Conservation (phyloP, 2,797 vertebrate species). For the Enteromius viviparus region DNA sequence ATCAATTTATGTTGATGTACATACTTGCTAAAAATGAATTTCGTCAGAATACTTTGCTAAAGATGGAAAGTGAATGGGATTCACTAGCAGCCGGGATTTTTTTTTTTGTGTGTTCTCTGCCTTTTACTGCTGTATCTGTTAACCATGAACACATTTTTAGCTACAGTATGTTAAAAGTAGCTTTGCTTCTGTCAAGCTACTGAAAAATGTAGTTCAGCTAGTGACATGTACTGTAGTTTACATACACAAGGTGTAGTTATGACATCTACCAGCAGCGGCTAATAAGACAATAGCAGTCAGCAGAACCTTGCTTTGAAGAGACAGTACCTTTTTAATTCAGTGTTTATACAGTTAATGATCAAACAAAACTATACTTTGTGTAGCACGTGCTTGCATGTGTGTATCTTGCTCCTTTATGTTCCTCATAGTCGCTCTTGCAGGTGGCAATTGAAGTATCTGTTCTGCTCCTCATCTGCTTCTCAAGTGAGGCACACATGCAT, state of each 20-base stretch:
- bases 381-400: not conserved
- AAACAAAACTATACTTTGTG: conserved; percentile 2
- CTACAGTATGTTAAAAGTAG: not conserved
- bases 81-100: no score
- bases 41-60: not conserved
- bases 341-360: not conserved
- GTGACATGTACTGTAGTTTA: not conserved
- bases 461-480: not conserved
- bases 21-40: not conserved
- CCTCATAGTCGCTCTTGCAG: conserved; percentile 23
- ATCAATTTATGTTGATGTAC: not conserved
- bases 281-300: not conserved
- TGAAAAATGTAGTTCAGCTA: not conserved
- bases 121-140: not conserved
- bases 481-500: not conserved
- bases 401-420: conserved; percentile 11
- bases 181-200: not conserved
- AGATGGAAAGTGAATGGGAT: no score
- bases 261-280: not conserved
- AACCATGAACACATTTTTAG: not conserved
- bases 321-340: not conserved
- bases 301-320: not conserved
- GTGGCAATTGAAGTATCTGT: conserved; percentile 38
- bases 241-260: not conserved
- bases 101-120: no score